Conservation (phyloP, 2,888 invertebrate genomes). For the Lumbricus terrestris region DNA sequence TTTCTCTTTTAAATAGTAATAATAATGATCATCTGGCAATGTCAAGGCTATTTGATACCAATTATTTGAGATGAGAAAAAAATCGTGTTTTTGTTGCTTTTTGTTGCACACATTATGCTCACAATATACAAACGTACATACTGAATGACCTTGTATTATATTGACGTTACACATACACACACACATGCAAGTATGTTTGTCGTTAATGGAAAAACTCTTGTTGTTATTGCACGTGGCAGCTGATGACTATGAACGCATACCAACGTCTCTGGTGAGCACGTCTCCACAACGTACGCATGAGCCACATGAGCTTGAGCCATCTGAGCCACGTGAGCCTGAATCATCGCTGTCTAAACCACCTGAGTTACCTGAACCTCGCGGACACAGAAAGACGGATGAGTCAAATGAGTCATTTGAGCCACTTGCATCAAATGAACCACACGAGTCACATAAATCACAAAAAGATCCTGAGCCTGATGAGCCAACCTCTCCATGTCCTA, state of each 20-base stretch:
- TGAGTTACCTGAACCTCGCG: neutral
- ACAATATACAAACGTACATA: too few relatives aligned
- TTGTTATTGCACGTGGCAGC: neutral
- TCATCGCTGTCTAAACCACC: neutral
- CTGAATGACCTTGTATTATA: too few relatives aligned
- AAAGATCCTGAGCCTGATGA: too few relatives aligned
- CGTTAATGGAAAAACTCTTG: neutral
- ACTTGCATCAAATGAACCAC: neutral
- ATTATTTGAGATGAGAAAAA: too few relatives aligned
- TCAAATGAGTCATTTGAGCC: neutral
- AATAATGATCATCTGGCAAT: too few relatives aligned
- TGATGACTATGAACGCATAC: neutral
- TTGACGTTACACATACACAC: too few relatives aligned
- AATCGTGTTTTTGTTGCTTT: too few relatives aligned
- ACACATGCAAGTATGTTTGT: too few relatives aligned
- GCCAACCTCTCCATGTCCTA: neutral
- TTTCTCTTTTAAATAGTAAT: too few relatives aligned
- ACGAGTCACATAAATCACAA: too few relatives aligned
- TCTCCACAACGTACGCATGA: neutral
- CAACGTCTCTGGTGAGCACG: neutral
- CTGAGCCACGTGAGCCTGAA: neutral
- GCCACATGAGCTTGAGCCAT: neutral
- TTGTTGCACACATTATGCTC: too few relatives aligned
- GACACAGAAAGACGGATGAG: neutral
- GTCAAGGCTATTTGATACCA: too few relatives aligned